Base-by-base conservation (phyloP, 2,888 invertebrate species). In the Lomographa bimaculata region DNA sequence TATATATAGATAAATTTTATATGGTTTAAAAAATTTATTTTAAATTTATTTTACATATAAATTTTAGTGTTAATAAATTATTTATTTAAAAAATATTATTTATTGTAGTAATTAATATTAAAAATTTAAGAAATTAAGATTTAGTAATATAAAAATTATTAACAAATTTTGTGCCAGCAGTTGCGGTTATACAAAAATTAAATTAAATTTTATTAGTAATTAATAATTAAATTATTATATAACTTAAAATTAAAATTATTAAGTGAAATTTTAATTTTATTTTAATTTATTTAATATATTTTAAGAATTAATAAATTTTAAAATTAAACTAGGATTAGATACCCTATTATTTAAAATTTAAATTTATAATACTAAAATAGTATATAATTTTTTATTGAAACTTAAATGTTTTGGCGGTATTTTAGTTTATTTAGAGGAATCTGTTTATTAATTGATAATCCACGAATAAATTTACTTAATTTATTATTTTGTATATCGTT, bases 401-500 rank as follows among this genome's bases (percentile, higher is more conserved):
- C 85, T 91, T 91, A 91, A 92, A 91, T 87, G 91, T 90, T 89
- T 91, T 92, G 92, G 91, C 92, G 91, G 91, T 92, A 91, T 91
- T 91, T 91, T 91, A 91, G 86, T 91, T 91, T 86, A 84, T 91
- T 91, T 90, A 92, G 91, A 92, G 92, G 92, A 93, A 92, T 87
- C 90, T 92, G 92, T 91, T 84, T 84, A 89, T 55, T 92, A 91
- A 92, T 91, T 89, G 92, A 92, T 92, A 91, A 57, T 91, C 91
- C 92, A 90, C 91, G 87, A 85, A 79, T 85, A 72, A 86, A 78
- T 82, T 83, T 87, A 81, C 79, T 80, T 89, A 79, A 72, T 75
- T 85, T 86, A 73, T 47, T 73, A 79, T 75, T 79, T 79, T 79
- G 69, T 76, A 79, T 80, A 79, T 80, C 81, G 76, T 82, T 80